phyloP scores from a whole-genome alignment of 2,888 invertebrate species.

The Sipha maydis region DNA sequence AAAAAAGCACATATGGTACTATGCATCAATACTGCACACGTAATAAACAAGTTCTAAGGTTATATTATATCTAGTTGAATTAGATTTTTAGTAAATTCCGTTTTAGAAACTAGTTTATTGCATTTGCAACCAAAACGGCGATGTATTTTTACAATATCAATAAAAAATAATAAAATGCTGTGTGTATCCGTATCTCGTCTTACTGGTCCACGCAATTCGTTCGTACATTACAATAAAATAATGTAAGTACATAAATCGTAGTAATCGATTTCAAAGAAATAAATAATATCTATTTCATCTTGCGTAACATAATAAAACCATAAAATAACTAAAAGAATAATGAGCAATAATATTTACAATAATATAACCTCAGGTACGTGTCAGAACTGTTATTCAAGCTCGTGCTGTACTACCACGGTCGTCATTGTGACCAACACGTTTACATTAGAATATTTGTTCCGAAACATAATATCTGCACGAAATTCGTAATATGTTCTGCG shows the following conservation, averaged over 20 bases:
- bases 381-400: background rate
- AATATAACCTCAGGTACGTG: background rate
- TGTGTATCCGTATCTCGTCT: background rate
- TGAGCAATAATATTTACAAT: background rate
- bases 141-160: background rate
- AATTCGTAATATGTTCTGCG: background rate
- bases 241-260: background rate
- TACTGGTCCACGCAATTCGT: background rate
- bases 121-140: conserved; percentile 8
- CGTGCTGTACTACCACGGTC: background rate
- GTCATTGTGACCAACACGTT: conserved; percentile 13
- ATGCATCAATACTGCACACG: background rate
- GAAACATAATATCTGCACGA: background rate
- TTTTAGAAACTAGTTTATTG: conserved; percentile 38
- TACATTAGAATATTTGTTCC: background rate
- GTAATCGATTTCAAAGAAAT: background rate
- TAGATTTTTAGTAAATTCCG: conserved; percentile 2
- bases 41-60: conserved; percentile 28
- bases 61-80: background rate
- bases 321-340: background rate
- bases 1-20: background rate
- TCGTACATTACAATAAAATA: conserved; percentile 12
- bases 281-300: background rate
- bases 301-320: conserved; percentile 1
- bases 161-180: background rate